phyloP scores from a whole-genome alignment of 1,140 invertebrate genomes.

The Riptortus pedestris region DNA sequence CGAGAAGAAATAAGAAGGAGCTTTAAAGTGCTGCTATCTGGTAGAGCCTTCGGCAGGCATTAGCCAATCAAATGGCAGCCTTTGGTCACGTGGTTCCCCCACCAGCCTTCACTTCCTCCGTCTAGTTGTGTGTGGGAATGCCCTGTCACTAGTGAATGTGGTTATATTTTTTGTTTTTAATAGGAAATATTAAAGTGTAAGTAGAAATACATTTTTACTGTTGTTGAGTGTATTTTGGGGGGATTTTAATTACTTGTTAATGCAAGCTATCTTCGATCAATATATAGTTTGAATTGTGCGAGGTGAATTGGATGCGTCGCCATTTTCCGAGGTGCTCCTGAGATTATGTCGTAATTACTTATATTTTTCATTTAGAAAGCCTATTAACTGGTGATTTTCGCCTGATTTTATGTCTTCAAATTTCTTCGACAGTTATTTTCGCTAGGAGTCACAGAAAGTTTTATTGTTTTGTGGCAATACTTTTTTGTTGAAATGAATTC shows the following conservation, averaged over 20 bases:
- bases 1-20: not conserved
- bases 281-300: too few relatives aligned
- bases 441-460: too few relatives aligned
- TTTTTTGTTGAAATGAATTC: too few relatives aligned
- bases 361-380: too few relatives aligned
- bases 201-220: too few relatives aligned
- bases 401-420: too few relatives aligned
- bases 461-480: too few relatives aligned
- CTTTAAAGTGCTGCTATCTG: not conserved
- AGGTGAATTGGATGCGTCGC: conserved; percentile 5
- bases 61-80: not conserved
- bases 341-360: conserved; percentile 7
- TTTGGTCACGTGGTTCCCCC: conserved; percentile 7
- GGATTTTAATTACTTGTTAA: too few relatives aligned
- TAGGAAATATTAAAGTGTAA: conserved; percentile 6
- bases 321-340: conserved; percentile 3
- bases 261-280: too few relatives aligned
- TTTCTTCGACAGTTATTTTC: too few relatives aligned
- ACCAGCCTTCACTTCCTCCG: not conserved
- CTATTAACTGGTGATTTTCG: too few relatives aligned
- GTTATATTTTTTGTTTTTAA: conserved; percentile 14
- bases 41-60: not conserved
- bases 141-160: conserved; percentile 17
- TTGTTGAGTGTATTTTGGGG: too few relatives aligned
- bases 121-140: conserved; percentile 16